Evolutionary conservation across 2,888 invertebrate genomes (phyloP), one percentile per base, ranked within the genome.

Genomic region (Hermaeophaga mercurialis): DNA sequence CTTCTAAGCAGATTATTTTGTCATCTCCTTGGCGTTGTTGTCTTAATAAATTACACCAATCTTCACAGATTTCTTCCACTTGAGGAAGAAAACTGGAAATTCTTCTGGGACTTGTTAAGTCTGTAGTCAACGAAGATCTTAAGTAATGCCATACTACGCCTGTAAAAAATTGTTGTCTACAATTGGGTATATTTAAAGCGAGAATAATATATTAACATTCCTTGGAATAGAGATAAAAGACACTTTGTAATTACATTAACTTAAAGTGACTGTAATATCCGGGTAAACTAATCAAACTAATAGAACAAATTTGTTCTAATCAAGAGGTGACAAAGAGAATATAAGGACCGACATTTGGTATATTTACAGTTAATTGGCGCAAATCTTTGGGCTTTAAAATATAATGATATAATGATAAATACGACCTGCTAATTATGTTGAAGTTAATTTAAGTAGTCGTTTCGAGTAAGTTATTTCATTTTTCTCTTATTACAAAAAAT

Each of bases 131-230:
- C 54, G 86, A 83, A 7, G 83, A 80, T 15, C 92, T 84, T 4
- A 94, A 80, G 62, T 84, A 83, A 59, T 86, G 84, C 93, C 93
- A 94, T 59, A 83, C 85, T 66, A 86, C 85, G 4, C 92, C 92
- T 82, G 88, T 86, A 73, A 89, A 88, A n/a, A 14, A 22, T 22
- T 22, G 22, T 22, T 22, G 22, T 5, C 22, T 22, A 22, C n/a
- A n/a, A n/a, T n/a, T n/a, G n/a, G n/a, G n/a, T n/a, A n/a, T n/a
- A n/a, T n/a, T n/a, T n/a, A n/a, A n/a, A n/a, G n/a, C n/a, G n/a
- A n/a, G n/a, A n/a, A n/a, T n/a, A n/a, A n/a, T n/a, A n/a, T n/a
- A n/a, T n/a, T n/a, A n/a, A n/a, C n/a, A n/a, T n/a, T n/a, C n/a
- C n/a, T n/a, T 6, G 9, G 31, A 31, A 31, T 31, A 9, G 3